Base-by-base conservation (phyloP, 1,140 invertebrate genomes). In the Leptonema lineaticorne region DNA sequence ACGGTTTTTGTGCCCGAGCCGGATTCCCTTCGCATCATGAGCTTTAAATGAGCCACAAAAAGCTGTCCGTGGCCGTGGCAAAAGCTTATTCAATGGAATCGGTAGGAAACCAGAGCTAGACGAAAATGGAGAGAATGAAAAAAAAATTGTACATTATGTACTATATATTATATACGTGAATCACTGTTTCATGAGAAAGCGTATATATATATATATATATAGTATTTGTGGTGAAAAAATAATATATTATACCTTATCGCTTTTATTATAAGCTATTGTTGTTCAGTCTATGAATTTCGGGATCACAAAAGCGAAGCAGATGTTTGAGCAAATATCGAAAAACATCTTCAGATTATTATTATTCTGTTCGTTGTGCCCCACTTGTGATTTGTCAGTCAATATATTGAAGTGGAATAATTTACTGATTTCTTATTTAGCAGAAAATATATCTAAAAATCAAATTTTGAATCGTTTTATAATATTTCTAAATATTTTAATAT, bases 311-410 rank as follows among this genome's bases (percentile, higher is more conserved):
- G 28, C 7, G 24, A 45, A 16, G 30, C 59, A 62, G 59, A 62
- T 62, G 59, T 62, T 62, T 62, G 59, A 33, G 30, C 22, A 59
- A 62, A 37, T 45, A 62, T 62, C 26, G 59, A 27, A 62, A 62
- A 45, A 62, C 59, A 62, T 62, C 59, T 62, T 62, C 33, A 62
- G 37, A 37, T 62, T 20, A 62, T 41, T 62, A 22, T 45, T 41
- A n/a, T n/a, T n/a, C n/a, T n/a, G n/a, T n/a, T n/a, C n/a, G n/a
- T n/a, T n/a, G n/a, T n/a, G n/a, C n/a, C n/a, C n/a, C n/a, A n/a
- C n/a, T n/a, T n/a, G n/a, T n/a, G n/a, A n/a, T n/a, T n/a, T n/a
- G n/a, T n/a, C n/a, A n/a, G n/a, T n/a, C n/a, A n/a, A n/a, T n/a
- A n/a, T n/a, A n/a, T n/a, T n/a, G n/a, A n/a, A n/a, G n/a, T n/a